phyloP scores from a whole-genome alignment of 1,140 invertebrate species.

The Zaprionus ornatus region DNA sequence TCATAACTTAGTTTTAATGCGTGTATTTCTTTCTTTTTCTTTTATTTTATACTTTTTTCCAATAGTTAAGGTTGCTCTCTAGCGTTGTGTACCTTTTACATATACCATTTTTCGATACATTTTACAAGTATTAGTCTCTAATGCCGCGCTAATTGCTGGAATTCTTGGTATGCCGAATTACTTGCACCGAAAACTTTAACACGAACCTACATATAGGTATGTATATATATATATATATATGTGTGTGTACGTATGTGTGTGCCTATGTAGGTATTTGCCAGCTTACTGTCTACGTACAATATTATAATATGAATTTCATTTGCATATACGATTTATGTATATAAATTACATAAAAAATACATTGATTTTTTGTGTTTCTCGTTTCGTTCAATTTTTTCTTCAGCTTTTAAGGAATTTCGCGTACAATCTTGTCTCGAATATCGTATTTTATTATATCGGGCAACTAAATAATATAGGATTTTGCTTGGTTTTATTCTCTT shows the following conservation, averaged over 20 bases:
- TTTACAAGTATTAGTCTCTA: slow-evolving; percentile 64
- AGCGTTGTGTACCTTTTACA: slow-evolving; percentile 26
- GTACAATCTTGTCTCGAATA: slow-evolving; percentile 10
- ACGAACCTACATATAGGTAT: slow-evolving; percentile 31
- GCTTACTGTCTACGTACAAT: slow-evolving; percentile 60
- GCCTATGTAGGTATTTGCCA: slow-evolving; percentile 40
- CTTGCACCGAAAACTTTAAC: slow-evolving; percentile 51
- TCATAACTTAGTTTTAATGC: slow-evolving; percentile 77
- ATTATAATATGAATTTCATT: slow-evolving; percentile 31
- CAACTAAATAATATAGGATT: slow-evolving; percentile 53
- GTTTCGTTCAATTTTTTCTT: slow-evolving; percentile 36
- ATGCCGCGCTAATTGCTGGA: slow-evolving; percentile 53
- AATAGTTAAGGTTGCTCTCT: slow-evolving; percentile 74
- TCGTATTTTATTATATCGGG: slow-evolving; percentile 8
- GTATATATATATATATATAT: slow-evolving; percentile 20
- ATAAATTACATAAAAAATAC: slow-evolving; percentile 79
- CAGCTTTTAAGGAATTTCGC: slow-evolving; percentile 39
- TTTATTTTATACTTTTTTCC: slow-evolving; percentile 43
- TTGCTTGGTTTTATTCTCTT: slow-evolving; percentile 9
- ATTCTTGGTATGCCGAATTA: slow-evolving; percentile 38
- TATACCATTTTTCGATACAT: slow-evolving; percentile 38
- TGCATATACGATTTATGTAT: slow-evolving; percentile 51
- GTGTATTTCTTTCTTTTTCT: slow-evolving; percentile 22
- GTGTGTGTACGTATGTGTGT: slow-evolving; percentile 21
- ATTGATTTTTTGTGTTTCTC: slow-evolving; percentile 49